phyloP scores from a whole-genome alignment of 2,113 vertebrate species.

The Thermophis baileyi region DNA sequence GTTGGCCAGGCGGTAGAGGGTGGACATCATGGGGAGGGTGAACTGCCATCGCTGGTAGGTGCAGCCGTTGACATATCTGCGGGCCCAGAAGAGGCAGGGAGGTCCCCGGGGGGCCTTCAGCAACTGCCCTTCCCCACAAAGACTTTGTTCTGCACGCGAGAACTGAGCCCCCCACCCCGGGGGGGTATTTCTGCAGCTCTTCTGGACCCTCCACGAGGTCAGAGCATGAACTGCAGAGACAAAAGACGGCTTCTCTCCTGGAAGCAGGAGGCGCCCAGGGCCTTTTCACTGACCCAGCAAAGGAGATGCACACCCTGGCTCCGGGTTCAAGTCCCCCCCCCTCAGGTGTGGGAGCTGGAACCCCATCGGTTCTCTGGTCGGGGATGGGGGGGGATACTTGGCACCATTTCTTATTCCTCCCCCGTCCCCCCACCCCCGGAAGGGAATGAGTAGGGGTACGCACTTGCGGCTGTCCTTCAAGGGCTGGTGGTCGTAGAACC shows the following conservation, averaged over 20 bases:
- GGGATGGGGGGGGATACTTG: too few species aligned
- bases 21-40: conserved; percentile 98
- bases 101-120: not conserved
- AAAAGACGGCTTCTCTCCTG: not conserved
- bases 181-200: not conserved
- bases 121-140: not conserved
- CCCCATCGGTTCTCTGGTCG: not conserved
- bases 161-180: fast-evolving
- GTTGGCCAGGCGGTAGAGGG: conserved; percentile 95
- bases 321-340: not conserved
- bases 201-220: not conserved
- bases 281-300: not conserved
- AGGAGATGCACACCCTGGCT: not conserved
- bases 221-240: not conserved
- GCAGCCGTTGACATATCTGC: conserved; percentile 92
- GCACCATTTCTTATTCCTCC: not conserved
- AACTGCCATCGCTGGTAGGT: conserved; percentile 99
- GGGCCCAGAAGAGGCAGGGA: not conserved
- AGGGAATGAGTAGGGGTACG: not conserved
- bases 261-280: not conserved
- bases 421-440: not conserved
- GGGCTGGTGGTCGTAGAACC: conserved; percentile 97
- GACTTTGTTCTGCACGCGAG: not conserved
- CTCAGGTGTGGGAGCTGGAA: not conserved
- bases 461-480: conserved; percentile 92